Percentiles rank a stretch among this genome's conserved stretches.
Conservation (phyloP, 2,888 invertebrate genomes). For the Malthinus flaveolus region DNA sequence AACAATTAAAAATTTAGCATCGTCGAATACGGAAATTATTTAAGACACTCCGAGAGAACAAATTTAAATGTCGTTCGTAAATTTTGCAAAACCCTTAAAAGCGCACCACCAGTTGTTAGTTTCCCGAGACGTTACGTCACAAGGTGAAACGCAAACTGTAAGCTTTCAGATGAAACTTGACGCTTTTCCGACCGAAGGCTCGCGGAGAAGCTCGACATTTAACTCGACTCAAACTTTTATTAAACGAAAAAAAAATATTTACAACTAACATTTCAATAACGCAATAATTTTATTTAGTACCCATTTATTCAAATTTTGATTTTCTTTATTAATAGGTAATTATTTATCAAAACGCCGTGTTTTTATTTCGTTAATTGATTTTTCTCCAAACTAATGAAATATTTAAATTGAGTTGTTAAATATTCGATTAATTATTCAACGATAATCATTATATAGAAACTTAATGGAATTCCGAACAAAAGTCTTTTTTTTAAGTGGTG, state of each 20-base stretch:
- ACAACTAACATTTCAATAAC: too few species aligned
- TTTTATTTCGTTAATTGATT: too few species aligned
- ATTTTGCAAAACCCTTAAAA: background rate
- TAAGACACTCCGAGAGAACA: constrained; percentile 4
- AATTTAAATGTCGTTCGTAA: background rate
- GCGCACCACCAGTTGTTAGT: constrained; percentile 15
- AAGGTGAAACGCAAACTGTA: constrained; percentile 32
- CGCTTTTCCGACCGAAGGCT: constrained; percentile 24
- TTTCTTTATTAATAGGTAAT: too few species aligned
- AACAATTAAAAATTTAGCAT: too few species aligned
- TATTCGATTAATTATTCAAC: background rate
- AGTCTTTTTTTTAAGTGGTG: too few species aligned
- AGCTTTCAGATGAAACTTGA: constrained; percentile 33
- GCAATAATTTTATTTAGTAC: background rate
- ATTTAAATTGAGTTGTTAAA: background rate
- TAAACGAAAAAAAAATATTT: constrained; percentile 2
- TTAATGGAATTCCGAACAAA: too few species aligned
- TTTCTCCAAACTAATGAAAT: background rate
- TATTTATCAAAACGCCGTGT: too few species aligned
- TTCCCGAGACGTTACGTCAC: constrained; percentile 28
- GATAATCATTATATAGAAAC: too few species aligned
- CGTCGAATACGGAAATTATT: background rate
- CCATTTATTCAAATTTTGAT: background rate
- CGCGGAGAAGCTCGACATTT: constrained; percentile 26
- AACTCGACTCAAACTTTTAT: constrained; percentile 26